Evolutionary conservation across 2,113 vertebrate genomes (phyloP).

Genomic region (Austrofundulus limnaeus): DNA sequence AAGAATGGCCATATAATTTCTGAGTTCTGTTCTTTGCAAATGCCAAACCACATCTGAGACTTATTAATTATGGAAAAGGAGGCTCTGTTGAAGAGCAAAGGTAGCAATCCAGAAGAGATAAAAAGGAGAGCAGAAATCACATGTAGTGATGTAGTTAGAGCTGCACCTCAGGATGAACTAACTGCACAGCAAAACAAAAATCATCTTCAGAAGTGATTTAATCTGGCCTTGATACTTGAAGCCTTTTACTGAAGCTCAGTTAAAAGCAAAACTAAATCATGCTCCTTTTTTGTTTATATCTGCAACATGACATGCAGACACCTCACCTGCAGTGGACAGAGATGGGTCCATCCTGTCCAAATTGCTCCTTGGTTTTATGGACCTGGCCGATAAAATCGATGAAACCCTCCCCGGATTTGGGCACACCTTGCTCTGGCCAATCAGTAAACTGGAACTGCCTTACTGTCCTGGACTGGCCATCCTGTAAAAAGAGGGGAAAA

Average conservation of each 20-base stretch:
- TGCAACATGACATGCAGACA: not conserved
- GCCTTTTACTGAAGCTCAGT: not conserved
- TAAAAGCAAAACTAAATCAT: not conserved
- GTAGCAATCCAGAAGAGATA: conserved; percentile 25
- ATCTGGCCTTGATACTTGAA: conserved; percentile 18
- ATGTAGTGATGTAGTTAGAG: conserved; percentile 51
- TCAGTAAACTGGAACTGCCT: conserved; percentile 99
- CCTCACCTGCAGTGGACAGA: conserved; percentile 97
- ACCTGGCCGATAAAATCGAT: conserved; percentile 98
- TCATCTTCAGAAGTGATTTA: conserved; percentile 35
- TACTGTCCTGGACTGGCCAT: conserved; percentile 95
- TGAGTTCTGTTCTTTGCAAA: conserved; percentile 63
- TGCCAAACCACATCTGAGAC: conserved; percentile 63
- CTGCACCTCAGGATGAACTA: conserved; percentile 37
- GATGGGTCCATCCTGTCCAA: conserved; percentile 97
- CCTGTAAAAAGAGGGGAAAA: conserved; percentile 74
- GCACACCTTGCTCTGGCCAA: conserved; percentile 97
- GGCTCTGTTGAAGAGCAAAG: conserved; percentile 47
- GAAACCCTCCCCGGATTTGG: conserved; percentile 96
- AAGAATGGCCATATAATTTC: conserved; percentile 60
- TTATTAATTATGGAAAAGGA: conserved; percentile 73
- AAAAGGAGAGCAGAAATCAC: conserved; percentile 40
- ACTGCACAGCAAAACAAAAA: conserved; percentile 48
- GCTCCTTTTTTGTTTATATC: no score
- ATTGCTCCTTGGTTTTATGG: conserved; percentile 99